Evolutionary conservation across 2,113 vertebrate species (phyloP).

Genomic region (Otis tarda): DNA sequence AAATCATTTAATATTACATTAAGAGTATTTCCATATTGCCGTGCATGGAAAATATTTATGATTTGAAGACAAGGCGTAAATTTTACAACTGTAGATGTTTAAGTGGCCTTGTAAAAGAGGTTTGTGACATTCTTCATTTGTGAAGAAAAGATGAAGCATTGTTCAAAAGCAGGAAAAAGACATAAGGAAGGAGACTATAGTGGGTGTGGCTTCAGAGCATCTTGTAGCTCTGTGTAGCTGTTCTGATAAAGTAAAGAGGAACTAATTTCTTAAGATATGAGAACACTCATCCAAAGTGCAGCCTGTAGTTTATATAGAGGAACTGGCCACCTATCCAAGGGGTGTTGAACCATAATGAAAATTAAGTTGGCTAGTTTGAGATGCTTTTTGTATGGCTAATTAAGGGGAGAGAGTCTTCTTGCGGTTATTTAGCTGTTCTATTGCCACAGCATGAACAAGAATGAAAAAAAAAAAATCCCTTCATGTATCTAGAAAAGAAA

Average conservation of each 20-base stretch:
- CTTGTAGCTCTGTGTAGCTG: neutral
- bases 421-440: neutral
- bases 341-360: neutral
- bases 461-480: neutral
- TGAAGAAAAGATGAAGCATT: neutral
- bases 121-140: neutral
- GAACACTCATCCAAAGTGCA: neutral
- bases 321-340: neutral
- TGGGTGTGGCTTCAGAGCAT: neutral
- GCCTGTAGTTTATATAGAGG: neutral
- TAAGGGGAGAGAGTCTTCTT: neutral
- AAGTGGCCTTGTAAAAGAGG: neutral
- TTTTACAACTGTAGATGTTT: neutral
- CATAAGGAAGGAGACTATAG: neutral
- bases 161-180: neutral
- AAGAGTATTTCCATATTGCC: neutral
- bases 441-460: neutral
- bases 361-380: neutral
- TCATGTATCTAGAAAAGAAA: neutral
- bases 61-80: neutral
- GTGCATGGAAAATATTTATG: neutral
- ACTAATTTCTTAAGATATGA: neutral
- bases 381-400: neutral
- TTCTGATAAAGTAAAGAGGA: neutral
- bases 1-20: neutral